Evolutionary conservation across 2,797 vertebrate genomes (phyloP).

Genomic region (Numenius phaeopus): DNA sequence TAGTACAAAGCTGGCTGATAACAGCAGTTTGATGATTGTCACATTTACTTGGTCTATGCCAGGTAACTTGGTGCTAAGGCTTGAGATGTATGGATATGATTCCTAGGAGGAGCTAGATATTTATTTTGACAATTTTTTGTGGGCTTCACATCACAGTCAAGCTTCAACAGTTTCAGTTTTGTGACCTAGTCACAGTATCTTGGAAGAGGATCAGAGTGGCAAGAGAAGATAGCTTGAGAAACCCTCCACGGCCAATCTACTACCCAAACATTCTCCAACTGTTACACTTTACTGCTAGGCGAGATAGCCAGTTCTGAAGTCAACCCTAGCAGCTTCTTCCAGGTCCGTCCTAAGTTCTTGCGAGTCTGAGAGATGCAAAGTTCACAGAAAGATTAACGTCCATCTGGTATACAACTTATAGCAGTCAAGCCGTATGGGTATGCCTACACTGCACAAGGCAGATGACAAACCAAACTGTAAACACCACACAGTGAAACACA

Average conservation of each 20-base stretch:
- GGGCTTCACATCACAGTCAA: not conserved
- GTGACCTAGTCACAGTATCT: not conserved
- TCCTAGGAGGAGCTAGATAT: not conserved
- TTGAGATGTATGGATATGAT: not conserved
- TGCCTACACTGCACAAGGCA: not conserved
- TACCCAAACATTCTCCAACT: not conserved
- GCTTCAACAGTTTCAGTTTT: not conserved
- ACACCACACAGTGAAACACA: not conserved
- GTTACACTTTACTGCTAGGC: not conserved
- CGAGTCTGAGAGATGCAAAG: not conserved
- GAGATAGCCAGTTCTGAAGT: not conserved
- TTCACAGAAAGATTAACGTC: not conserved
- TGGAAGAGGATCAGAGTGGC: not conserved
- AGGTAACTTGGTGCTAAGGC: not conserved
- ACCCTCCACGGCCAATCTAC: not conserved
- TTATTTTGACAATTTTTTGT: not conserved
- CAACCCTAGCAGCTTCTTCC: not conserved
- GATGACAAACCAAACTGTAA: not conserved
- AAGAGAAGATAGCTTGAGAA: not conserved
- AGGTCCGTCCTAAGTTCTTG: fast-evolving
- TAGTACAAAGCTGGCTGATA: not conserved
- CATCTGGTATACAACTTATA: fast-evolving
- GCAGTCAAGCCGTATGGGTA: not conserved
- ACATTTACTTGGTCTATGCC: not conserved
- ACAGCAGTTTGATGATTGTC: not conserved